Conservation (phyloP, 2,797 vertebrate species). For the Diglossa cyanea region DNA sequence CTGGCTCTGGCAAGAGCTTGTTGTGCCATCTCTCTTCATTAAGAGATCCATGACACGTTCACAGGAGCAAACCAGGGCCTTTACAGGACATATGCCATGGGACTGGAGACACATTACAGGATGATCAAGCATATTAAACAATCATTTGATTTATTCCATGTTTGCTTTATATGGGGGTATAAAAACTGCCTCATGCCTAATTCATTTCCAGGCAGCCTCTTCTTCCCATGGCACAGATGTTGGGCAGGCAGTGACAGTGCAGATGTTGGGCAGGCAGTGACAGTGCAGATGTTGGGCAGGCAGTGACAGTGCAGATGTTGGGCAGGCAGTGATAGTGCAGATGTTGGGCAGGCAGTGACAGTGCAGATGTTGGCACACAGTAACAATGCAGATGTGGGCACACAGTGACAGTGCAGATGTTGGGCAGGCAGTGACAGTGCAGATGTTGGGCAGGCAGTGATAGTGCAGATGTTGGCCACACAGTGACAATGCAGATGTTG, state of each 20-base stretch:
- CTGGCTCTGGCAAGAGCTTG: not conserved
- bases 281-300: not conserved
- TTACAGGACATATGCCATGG: constrained; percentile 44
- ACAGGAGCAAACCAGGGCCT: constrained; percentile 19
- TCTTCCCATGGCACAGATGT: constrained; percentile 9
- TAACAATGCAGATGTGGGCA: no score
- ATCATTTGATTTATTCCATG: constrained; percentile 66
- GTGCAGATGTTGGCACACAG: no score
- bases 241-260: not conserved
- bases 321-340: no score
- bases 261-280: not conserved
- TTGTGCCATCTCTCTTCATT: constrained; percentile 62
- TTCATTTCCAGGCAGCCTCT: constrained; percentile 39
- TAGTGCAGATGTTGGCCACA: no score
- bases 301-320: no score
- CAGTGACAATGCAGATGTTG: no score
- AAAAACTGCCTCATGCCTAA: constrained; percentile 16
- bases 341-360: no score
- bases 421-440: no score
- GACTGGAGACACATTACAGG: constrained; percentile 19
- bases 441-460: no score
- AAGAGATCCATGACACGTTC: constrained; percentile 31
- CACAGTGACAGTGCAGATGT: no score
- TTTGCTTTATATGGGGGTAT: constrained; percentile 38
- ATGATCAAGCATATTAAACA: constrained; percentile 59